phyloP scores from a whole-genome alignment of 2,113 vertebrate species.

The Myocastor coypus region DNA sequence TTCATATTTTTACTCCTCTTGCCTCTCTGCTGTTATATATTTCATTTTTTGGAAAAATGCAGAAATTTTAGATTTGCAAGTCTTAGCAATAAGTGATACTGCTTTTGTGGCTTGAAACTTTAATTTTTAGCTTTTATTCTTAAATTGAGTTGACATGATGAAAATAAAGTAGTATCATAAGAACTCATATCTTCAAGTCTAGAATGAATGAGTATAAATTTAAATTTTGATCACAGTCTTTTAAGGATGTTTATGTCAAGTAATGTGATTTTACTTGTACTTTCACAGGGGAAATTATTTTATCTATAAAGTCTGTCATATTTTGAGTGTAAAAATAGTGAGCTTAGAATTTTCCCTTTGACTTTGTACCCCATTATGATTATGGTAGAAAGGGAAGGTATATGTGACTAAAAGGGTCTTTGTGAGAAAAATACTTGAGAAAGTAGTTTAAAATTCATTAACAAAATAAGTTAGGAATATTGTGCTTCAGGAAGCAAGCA shows the following conservation, averaged over 20 bases:
- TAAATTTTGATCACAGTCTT: conserved; percentile 7
- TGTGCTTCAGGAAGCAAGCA: neutral
- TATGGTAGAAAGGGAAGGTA: neutral
- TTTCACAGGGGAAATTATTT: conserved; percentile 44
- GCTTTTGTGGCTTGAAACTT: conserved; percentile 44
- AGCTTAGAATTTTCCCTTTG: conserved; percentile 52
- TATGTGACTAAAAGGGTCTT: conserved; percentile 47
- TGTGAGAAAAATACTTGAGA: conserved; percentile 38
- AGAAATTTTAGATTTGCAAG: conserved; percentile 40
- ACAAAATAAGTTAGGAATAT: conserved; percentile 38
- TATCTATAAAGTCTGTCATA: neutral
- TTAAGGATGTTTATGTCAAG: conserved; percentile 51
- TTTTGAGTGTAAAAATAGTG: conserved; percentile 10
- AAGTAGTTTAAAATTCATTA: conserved; percentile 53
- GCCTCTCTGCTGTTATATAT: neutral
- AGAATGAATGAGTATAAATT: conserved; percentile 25
- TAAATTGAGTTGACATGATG: conserved; percentile 44
- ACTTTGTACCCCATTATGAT: conserved; percentile 11
- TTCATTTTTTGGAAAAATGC: neutral
- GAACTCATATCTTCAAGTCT: conserved; percentile 38
- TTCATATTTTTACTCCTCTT: conserved; percentile 48
- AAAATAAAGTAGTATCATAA: conserved; percentile 45
- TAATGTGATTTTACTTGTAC: conserved; percentile 23
- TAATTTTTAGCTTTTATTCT: conserved; percentile 65
- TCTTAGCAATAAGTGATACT: neutral